Evolutionary conservation across 1,140 invertebrate genomes (phyloP).

Genomic region (Ostrea edulis): DNA sequence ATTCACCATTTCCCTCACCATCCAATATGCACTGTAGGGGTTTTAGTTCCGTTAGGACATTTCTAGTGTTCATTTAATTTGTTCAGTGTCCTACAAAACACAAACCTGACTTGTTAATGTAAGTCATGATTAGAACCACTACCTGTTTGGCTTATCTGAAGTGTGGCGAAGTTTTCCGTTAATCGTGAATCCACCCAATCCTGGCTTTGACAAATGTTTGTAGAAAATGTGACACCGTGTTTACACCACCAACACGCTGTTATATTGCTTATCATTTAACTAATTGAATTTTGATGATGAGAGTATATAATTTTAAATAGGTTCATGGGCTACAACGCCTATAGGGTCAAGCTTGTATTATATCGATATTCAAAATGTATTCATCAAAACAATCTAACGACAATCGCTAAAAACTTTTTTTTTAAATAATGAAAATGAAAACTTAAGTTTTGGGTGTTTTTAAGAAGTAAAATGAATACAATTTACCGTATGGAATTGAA

Average conservation of each 20-base stretch:
- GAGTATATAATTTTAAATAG: too few species aligned
- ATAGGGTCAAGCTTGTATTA: too few species aligned
- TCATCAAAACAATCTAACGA: too few species aligned
- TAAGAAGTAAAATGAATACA: too few species aligned
- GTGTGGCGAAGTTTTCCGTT: neutral
- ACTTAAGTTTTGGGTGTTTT: too few species aligned
- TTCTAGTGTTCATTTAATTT: neutral
- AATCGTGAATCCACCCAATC: conserved; percentile 18
- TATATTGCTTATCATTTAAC: neutral
- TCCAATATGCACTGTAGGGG: neutral
- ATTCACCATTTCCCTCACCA: neutral
- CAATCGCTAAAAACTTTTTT: too few species aligned
- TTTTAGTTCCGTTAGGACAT: neutral
- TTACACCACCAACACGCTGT: neutral
- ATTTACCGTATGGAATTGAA: too few species aligned
- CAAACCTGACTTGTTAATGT: neutral
- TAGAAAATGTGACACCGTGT: neutral
- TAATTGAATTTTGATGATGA: too few species aligned
- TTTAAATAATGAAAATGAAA: too few species aligned
- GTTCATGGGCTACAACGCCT: too few species aligned
- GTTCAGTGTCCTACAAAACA: neutral
- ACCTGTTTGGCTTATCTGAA: neutral
- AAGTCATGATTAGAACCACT: neutral
- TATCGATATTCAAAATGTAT: too few species aligned
- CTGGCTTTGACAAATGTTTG: neutral